Evolutionary conservation across 2,113 vertebrate genomes (phyloP), one percentile per base, ranked within the genome.

Genomic region (Dissostichus mawsoni): DNA sequence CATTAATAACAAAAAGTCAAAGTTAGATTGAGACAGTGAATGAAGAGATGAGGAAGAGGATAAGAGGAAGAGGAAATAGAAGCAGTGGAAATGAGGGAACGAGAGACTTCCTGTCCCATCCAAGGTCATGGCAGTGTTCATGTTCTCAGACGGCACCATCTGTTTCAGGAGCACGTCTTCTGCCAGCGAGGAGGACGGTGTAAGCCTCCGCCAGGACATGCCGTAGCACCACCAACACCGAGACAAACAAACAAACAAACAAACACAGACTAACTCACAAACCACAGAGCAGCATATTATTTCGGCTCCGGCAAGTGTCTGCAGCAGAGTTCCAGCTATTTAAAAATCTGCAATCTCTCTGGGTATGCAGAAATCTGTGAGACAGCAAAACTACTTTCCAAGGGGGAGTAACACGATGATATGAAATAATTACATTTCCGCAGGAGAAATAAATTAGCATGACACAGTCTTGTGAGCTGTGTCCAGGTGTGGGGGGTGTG

Each of bases 141-240:
- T 87, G 82, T 87, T 89, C 82, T 83, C 84, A 65, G 87, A 66
- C 71, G 47, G 80, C 52, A 81, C 91, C 91, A 92, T 92, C 91
- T 94, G 93, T 79, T 92, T 44, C 83, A 87, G 89, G 80, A 92
- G 80, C 73, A 80, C 3, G 75, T 89, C 89, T 78, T 65, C 83
- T 76, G 90, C 90, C 86, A 84, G 74, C 4, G 25, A 80, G 45
- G 88, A 83, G 83, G 80, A 69, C 59, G 13, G 55, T 33, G 29
- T 50, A 20, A 48, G 62, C 52, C 50, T 55, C n/a, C 0, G 74
- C 84, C 88, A 90, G 85, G 77, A 84, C 70, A 87, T 47, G 57
- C 76, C 36, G 45, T 41, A 88, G 86, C 74, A 77, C 53, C 67
- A 51, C 36, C 51, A 13, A 45, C 66, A 77, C 55, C 53, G 66